Conservation (phyloP, 2,797 vertebrate genomes). For the Gadopsis bispinosus region DNA sequence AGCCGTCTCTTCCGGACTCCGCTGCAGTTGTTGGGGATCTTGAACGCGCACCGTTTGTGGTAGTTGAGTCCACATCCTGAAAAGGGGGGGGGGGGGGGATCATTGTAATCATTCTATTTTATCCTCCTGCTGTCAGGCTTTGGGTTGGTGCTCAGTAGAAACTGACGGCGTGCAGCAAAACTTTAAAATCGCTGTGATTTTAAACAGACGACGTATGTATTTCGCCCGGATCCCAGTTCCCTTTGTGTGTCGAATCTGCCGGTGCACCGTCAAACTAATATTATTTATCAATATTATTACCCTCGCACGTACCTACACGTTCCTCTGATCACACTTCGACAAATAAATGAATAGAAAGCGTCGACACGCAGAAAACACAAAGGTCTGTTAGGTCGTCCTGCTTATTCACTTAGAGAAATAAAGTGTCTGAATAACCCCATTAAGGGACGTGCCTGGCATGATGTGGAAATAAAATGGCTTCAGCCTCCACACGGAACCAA, state of each 20-base stretch:
- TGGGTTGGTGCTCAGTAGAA: not conserved
- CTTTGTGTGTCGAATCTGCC: too few species aligned
- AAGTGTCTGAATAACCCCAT: not conserved
- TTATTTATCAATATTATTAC: too few species aligned
- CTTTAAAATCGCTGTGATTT: too few species aligned
- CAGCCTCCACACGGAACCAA: not conserved
- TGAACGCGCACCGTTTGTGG: conserved; percentile 92
- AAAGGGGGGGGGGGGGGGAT: not conserved
- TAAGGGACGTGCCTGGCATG: not conserved
- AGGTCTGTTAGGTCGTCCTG: not conserved
- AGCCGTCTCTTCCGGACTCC: conserved; percentile 91
- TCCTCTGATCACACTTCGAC: not conserved
- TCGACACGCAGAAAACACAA: not conserved
- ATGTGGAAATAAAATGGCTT: not conserved
- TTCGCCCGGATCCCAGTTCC: too few species aligned
- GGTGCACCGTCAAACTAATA: too few species aligned
- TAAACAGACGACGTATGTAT: too few species aligned
- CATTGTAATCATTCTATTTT: not conserved
- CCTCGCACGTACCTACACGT: not conserved
- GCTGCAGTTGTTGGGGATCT: conserved; percentile 95
- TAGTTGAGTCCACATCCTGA: conserved; percentile 92
- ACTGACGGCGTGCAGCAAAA: not conserved
- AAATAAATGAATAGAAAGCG: not conserved
- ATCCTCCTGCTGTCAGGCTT: not conserved
- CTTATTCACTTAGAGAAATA: too few species aligned